Evolutionary conservation across 2,888 invertebrate genomes (phyloP).

Genomic region (Apotomis capreana): DNA sequence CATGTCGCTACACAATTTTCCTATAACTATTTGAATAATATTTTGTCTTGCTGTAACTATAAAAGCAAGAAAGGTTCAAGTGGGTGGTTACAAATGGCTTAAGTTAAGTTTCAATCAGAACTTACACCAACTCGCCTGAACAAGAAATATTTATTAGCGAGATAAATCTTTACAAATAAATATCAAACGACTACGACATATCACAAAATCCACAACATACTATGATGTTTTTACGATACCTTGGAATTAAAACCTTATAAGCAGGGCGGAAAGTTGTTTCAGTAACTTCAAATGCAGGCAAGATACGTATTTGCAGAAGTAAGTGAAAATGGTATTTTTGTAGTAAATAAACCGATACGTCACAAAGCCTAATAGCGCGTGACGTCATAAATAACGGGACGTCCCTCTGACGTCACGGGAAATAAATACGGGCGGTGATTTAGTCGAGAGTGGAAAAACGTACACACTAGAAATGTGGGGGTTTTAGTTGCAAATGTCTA

Average conservation of each 20-base stretch:
- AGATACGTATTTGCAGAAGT: conserved; percentile 5
- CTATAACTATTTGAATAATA: no score
- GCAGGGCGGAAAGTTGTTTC: neutral
- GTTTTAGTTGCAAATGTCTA: conserved; percentile 3
- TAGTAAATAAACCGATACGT: conserved; percentile 40
- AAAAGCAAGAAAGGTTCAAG: neutral
- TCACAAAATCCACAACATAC: neutral
- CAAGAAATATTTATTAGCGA: neutral
- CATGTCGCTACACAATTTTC: no score
- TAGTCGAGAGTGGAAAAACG: conserved; percentile 28
- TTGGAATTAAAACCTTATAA: neutral
- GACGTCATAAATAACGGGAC: conserved; percentile 40
- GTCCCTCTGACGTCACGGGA: conserved; percentile 36
- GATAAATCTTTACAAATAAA: neutral
- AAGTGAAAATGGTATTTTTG: conserved; percentile 31
- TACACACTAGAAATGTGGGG: conserved; percentile 3
- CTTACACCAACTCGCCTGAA: neutral
- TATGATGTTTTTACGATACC: neutral
- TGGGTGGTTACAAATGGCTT: neutral
- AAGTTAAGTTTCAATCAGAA: conserved; percentile 5
- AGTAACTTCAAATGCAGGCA: neutral
- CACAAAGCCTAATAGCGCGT: conserved; percentile 41
- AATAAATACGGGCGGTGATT: conserved; percentile 35
- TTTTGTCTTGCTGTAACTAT: neutral
- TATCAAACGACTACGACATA: neutral